Base-by-base conservation (phyloP, 2,888 invertebrate genomes). In the Cantharis flavilabris region DNA sequence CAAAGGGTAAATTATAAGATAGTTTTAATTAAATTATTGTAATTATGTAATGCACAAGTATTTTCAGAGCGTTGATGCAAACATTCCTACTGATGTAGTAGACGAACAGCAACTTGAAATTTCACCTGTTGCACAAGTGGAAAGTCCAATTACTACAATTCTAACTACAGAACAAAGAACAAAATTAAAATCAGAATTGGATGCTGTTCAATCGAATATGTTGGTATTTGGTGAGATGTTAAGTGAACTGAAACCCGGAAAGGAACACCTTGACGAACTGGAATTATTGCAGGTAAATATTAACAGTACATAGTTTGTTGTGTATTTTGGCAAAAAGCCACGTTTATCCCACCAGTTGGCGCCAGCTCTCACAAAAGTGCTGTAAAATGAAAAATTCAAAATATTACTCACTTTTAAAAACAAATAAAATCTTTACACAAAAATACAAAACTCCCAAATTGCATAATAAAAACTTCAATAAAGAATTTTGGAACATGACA, bases 141-240 rank as follows among this genome's bases (percentile, higher is more conserved):
- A 82, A 26, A 82, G 83, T 14, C 83, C 84, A 63, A 81, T 83
- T 2, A 86, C 86, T 63, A 75, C 82, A 64, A 87, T 88, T 73
- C 86, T 95, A 30, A 92, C 92, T 1, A 93, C 95, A 62, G 97
- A 97, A 79, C 98, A 98, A 88, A 90, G 95, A 79, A 93, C 93
- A 80, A 99, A 99, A 89, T 89, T 99, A 75, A 95, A 96, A 82
- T 94, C 95, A 2, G 99, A 99, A 89, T 89, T 99, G 82, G 96
- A 97, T 83, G 94, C 99, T 73, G 98, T 99, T 9, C 95, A 96
- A 84, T 95, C 96, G 82, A 98, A 98, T 87, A 96, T 97, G 94
- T 91, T 94, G 67, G 97, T 99, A 2, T 93, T 99, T 89, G 94
- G 95, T 73, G 99, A 99, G 89, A 98, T 99, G 97, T 90, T 99